Percentiles rank a stretch among this genome's conserved stretches.
Evolutionary conservation across 2,113 vertebrate genomes (phyloP).

Genomic region (Catagonus wagneri): DNA sequence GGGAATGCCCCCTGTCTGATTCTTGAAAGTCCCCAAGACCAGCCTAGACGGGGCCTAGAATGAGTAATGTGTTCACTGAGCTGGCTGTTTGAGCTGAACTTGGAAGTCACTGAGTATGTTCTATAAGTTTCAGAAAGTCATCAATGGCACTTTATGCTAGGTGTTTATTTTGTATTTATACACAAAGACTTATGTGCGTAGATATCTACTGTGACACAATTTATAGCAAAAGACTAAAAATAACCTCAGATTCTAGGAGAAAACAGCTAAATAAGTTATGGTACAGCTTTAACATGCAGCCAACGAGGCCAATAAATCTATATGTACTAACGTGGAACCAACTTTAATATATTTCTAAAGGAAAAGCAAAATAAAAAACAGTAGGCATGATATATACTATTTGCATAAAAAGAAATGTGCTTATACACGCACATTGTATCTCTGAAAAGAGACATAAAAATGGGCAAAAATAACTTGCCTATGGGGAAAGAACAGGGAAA

Average conservation of each 20-base stretch:
- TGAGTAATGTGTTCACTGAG: background rate
- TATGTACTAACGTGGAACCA: background rate
- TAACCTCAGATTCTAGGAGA: background rate
- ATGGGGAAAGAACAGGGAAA: background rate
- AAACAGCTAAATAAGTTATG: slow-evolving; percentile 25
- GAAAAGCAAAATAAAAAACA: slow-evolving; percentile 8
- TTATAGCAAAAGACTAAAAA: slow-evolving; percentile 33
- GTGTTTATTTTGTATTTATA: background rate
- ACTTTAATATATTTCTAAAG: background rate
- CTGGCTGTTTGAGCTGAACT: background rate
- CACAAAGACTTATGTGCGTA: background rate
- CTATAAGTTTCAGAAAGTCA: slow-evolving; percentile 29
- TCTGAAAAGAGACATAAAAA: background rate
- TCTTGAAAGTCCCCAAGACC: background rate
- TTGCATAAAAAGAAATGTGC: background rate
- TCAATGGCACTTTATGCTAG: background rate
- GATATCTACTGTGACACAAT: background rate
- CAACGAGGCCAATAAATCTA: background rate
- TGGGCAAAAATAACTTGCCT: background rate
- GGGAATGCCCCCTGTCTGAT: background rate
- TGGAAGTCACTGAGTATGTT: background rate
- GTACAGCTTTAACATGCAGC: background rate
- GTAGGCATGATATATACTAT: background rate
- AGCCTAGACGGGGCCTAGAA: background rate
- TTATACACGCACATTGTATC: background rate